phyloP scores from a whole-genome alignment of 2,888 invertebrate species.

The Ennomos quercinarius region DNA sequence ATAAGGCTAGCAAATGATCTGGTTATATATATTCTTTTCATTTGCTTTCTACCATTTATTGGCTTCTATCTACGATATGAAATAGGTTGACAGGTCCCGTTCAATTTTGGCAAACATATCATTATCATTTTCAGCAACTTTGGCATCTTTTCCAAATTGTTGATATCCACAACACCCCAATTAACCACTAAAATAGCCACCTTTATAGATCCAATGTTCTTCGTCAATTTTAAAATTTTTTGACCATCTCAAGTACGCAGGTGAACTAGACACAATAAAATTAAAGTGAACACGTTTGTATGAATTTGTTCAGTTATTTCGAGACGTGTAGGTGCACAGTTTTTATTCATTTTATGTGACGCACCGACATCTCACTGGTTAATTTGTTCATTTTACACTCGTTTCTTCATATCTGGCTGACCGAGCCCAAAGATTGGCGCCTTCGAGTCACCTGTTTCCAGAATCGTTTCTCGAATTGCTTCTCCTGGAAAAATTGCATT shows the following conservation, averaged over 20 bases:
- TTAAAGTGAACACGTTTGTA: constrained; percentile 53
- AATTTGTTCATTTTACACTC: constrained; percentile 26
- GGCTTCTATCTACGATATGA: constrained; percentile 76
- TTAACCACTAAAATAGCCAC: constrained; percentile 11
- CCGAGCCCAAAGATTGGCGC: constrained; percentile 85
- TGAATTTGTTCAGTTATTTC: constrained; percentile 25
- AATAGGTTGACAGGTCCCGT: constrained; percentile 76
- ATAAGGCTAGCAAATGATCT: constrained; percentile 15
- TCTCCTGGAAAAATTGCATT: constrained; percentile 86
- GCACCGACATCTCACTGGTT: background rate
- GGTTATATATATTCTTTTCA: constrained; percentile 5
- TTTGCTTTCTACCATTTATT: constrained; percentile 31
- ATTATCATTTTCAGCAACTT: constrained; percentile 53
- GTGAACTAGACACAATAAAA: constrained; percentile 31
- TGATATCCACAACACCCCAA: constrained; percentile 9
- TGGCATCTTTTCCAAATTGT: constrained; percentile 54
- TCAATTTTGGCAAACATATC: constrained; percentile 71
- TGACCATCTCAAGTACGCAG: constrained; percentile 16
- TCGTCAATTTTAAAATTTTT: background rate
- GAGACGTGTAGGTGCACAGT: no score
- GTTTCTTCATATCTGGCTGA: constrained; percentile 72
- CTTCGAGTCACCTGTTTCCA: constrained; percentile 92
- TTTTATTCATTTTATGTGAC: no score
- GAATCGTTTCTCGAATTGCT: constrained; percentile 90
- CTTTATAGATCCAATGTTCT: background rate